Evolutionary conservation across 2,797 vertebrate genomes (phyloP).

Genomic region (Hyperoplus immaculatus): DNA sequence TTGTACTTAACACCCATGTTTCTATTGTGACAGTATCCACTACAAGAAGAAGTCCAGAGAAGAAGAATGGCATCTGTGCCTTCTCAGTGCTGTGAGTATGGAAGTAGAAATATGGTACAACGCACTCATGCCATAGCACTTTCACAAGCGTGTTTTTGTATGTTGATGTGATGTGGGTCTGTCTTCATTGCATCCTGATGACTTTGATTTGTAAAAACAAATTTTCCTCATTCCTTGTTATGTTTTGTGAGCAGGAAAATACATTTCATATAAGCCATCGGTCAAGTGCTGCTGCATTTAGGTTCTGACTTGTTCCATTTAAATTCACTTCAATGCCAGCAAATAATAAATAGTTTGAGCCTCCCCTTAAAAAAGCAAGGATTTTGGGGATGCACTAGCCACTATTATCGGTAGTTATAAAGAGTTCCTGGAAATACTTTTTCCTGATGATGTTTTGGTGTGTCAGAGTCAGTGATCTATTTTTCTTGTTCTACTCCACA

Average conservation of each 20-base stretch:
- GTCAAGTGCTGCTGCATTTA: neutral
- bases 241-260: slow-evolving; percentile 3
- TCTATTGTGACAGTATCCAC: slow-evolving; percentile 82
- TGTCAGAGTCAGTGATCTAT: neutral
- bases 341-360: neutral
- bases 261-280: neutral
- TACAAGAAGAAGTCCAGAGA: slow-evolving; percentile 87
- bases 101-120: neutral
- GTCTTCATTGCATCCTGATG: neutral
- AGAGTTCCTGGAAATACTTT: neutral
- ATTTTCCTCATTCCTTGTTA: neutral
- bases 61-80: slow-evolving; percentile 86
- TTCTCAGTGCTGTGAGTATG: slow-evolving; percentile 96
- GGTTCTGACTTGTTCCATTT: neutral
- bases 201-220: neutral
- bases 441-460: neutral
- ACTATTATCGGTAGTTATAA: neutral
- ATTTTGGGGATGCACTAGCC: neutral
- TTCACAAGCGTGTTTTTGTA: neutral
- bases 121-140: neutral
- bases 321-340: neutral
- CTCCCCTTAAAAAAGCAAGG: neutral
- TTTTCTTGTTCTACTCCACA: neutral
- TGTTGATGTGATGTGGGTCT: neutral
- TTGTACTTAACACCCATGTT: neutral